Evolutionary conservation across 2,113 vertebrate genomes (phyloP).

Genomic region (Cyprinodon brontotheroides): DNA sequence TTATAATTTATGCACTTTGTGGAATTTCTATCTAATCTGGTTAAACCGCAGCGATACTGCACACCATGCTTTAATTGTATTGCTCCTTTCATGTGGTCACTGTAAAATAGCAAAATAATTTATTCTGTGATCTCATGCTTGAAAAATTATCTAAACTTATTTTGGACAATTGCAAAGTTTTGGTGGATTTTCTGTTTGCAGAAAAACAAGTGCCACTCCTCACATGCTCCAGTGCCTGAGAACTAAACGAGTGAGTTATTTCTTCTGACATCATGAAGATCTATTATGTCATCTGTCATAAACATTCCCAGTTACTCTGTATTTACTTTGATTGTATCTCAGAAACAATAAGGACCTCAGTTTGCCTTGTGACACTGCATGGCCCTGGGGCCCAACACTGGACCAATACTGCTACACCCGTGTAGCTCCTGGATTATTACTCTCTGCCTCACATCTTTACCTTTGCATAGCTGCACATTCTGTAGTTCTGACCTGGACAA

Average conservation of each 20-base stretch:
- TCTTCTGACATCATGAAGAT: background rate
- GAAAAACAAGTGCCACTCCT: slow-evolving; percentile 79
- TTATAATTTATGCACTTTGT: too few relatives aligned
- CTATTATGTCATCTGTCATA: background rate
- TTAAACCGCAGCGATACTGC: background rate
- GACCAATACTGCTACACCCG: slow-evolving; percentile 79
- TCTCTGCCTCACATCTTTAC: slow-evolving; percentile 33
- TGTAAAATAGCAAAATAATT: background rate
- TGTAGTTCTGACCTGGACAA: slow-evolving; percentile 18
- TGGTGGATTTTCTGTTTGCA: slow-evolving; percentile 35
- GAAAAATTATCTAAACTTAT: background rate
- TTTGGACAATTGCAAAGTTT: background rate
- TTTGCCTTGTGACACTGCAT: slow-evolving; percentile 35
- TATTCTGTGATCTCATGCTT: background rate
- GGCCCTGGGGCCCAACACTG: slow-evolving; percentile 64
- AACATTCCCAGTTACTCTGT: background rate
- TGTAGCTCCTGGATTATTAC: slow-evolving; percentile 41
- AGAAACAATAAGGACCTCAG: slow-evolving; percentile 54
- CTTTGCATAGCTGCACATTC: slow-evolving; percentile 30
- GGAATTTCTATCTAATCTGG: background rate
- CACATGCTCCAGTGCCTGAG: slow-evolving; percentile 60
- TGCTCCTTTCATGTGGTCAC: background rate
- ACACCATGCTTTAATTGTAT: background rate
- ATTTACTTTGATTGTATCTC: background rate
- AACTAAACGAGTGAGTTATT: slow-evolving; percentile 64